Evolutionary conservation across 2,113 vertebrate genomes (phyloP), one percentile per base, ranked within the genome.

Genomic region (Campylorhamphus procurvoides): DNA sequence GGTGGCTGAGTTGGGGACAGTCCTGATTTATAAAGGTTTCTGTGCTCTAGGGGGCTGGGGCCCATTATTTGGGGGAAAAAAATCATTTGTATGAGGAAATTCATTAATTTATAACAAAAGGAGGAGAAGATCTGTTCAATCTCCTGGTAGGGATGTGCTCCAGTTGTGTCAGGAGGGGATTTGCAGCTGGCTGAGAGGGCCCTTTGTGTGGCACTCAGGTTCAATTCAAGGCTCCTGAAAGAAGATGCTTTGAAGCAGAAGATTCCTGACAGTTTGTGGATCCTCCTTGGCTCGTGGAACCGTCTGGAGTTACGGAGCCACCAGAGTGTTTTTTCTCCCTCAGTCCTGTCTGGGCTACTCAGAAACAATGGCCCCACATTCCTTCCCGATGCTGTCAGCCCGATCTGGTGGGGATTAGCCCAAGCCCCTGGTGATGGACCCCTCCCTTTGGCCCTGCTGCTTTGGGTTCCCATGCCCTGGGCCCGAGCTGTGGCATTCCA

Each of bases 341-440:
- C 28, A 2, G 0, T 22, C 75, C 40, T 66, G 89, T 22, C 84
- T 53, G 56, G 84, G 87, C 91, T 94, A 66, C 89, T 91, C 73
- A 5, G 13, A 27, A 84, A 96, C 81, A 92, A 96, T 94, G 84
- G 94, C 5, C 74, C 64, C 2, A 0, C 92, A 92, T 97, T 96
- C 94, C 87, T 93, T 14, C 37, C 73, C 1, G 1, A 37, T 71
- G 92, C 81, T 66, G 89, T n/a, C 96, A 91, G 84, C 52, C 71
- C 73, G 44, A 79, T n/a, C 39, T 40, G 37, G 4, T 58, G 46
- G 82, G 94, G 88, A 16, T 93, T 7, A 76, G 79, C 89, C 94
- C 84, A 79, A 75, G 77, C 81, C 84, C 73, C 69, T 18, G 81
- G 94, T 56, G 89, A 12, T 3, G 50, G 37, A 10, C 60, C 29